Evolutionary conservation across 2,888 invertebrate species (phyloP).

Genomic region (Empis stercorea): DNA sequence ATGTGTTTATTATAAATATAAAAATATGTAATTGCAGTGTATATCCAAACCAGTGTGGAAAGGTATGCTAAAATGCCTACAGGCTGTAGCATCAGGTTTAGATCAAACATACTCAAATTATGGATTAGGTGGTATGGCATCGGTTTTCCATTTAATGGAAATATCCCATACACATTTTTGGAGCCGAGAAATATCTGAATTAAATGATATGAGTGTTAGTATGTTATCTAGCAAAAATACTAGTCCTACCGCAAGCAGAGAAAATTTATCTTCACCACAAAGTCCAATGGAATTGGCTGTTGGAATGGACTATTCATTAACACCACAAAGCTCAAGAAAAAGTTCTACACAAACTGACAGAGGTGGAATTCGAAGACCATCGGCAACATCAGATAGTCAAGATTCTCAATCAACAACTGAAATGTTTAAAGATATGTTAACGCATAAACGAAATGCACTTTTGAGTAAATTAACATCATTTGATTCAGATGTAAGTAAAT

Average conservation of each 20-base stretch:
- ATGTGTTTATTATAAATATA: not conserved
- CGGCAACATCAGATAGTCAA: constrained; percentile 50
- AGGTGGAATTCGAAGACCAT: constrained; percentile 41
- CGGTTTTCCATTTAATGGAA: constrained; percentile 92
- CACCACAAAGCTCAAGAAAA: constrained; percentile 47
- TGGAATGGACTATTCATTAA: constrained; percentile 42
- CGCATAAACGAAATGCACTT: constrained; percentile 78
- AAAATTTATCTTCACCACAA: constrained; percentile 51
- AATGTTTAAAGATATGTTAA: constrained; percentile 87
- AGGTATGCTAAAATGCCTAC: constrained; percentile 86
- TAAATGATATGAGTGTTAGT: constrained; percentile 37
- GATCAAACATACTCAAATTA: constrained; percentile 87
- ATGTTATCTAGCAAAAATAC: constrained; percentile 32
- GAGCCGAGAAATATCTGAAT: constrained; percentile 68
- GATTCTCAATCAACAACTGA: constrained; percentile 71
- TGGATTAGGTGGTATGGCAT: constrained; percentile 94
- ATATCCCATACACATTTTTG: constrained; percentile 98
- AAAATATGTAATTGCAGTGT: constrained; percentile 40
- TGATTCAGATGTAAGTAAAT: constrained; percentile 78
- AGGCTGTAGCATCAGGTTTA: constrained; percentile 78
- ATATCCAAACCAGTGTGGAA: constrained; percentile 87
- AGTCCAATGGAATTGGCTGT: constrained; percentile 37
- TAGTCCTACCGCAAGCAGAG: constrained; percentile 51
- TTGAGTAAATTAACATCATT: constrained; percentile 78
- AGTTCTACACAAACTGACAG: constrained; percentile 29